A percentile compares a stretch with the other conserved stretches of the same genome.
phyloP scores from a whole-genome alignment of 2,113 vertebrate species.

The Podarcis raffonei region DNA sequence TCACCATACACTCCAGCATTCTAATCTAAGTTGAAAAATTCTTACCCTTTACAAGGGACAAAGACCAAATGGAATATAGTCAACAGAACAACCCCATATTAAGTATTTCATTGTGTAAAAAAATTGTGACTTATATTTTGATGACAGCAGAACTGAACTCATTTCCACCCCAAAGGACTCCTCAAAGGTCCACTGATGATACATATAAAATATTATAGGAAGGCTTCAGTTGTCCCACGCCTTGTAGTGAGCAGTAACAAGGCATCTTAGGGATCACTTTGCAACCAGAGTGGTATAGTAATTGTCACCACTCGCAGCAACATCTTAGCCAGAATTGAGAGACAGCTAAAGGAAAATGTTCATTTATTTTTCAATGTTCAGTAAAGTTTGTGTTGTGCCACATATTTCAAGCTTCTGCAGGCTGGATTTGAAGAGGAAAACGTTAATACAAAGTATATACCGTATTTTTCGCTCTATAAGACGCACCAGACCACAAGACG shows the following conservation, averaged over 20 bases:
- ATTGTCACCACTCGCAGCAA: not conserved
- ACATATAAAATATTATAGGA: not conserved
- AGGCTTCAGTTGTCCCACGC: not conserved
- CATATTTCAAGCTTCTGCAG: constrained; percentile 3
- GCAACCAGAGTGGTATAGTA: not conserved
- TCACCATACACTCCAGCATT: not conserved
- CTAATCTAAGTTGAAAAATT: not conserved
- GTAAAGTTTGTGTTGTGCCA: not conserved
- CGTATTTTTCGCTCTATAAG: no score
- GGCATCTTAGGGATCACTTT: constrained; percentile 6
- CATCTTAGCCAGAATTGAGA: not conserved
- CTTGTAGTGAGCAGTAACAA: not conserved
- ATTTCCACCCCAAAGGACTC: not conserved
- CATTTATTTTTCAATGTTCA: not conserved
- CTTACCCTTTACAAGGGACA: not conserved
- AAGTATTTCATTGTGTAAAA: not conserved
- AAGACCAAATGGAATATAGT: not conserved
- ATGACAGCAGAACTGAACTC: not conserved
- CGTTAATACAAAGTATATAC: not conserved
- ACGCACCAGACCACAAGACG: no score
- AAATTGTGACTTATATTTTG: not conserved
- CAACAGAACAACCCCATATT: not conserved
- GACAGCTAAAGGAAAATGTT: not conserved
- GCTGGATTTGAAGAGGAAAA: not conserved
- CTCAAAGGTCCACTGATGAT: not conserved